Evolutionary conservation across 2,888 invertebrate species (phyloP).

Genomic region (Chalcosyrphus nemorum): DNA sequence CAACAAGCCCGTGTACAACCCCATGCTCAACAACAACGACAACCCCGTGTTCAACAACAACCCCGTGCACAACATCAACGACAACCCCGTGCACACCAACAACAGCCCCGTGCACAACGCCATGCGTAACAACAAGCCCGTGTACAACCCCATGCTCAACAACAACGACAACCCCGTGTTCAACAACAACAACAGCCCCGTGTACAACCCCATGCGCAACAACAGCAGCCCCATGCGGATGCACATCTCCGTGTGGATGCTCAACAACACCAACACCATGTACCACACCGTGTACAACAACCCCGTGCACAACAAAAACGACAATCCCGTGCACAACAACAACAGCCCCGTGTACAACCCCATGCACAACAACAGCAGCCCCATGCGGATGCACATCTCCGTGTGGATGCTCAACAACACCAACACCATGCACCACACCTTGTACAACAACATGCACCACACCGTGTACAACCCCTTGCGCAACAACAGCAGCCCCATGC

Average conservation of each 20-base stretch:
- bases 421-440: slow-evolving; percentile 2
- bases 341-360: neutral
- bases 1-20: neutral
- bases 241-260: neutral
- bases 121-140: neutral
- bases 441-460: neutral
- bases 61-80: slow-evolving; percentile 2
- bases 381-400: neutral
- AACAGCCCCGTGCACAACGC: neutral
- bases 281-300: neutral
- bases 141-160: neutral
- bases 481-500: slow-evolving; percentile 8
- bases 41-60: neutral
- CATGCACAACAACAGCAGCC: neutral
- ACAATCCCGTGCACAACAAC: neutral
- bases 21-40: slow-evolving; percentile 10
- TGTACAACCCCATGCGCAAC: neutral
- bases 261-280: neutral
- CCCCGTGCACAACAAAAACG: neutral
- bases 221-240: no score
- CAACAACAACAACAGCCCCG: neutral
- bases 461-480: neutral
- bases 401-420: neutral
- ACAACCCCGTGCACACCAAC: no score
- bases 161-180: neutral